A percentile compares a stretch with the other conserved stretches of the same genome.
Evolutionary conservation across 2,888 invertebrate genomes (phyloP).

Genomic region (Drosophila recens): DNA sequence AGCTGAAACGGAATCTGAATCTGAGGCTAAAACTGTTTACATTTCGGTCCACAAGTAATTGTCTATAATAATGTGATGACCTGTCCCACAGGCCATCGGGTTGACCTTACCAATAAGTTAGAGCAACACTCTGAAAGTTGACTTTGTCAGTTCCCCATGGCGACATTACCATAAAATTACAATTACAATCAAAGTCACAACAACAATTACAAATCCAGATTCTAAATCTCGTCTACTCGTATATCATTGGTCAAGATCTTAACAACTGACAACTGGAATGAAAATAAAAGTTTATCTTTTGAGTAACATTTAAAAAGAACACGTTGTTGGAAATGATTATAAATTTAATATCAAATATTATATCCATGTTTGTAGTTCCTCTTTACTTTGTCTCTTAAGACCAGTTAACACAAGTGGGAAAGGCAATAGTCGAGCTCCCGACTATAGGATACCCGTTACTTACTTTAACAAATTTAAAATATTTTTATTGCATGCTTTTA

Average conservation of each 20-base stretch:
- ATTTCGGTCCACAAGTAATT: slow-evolving; percentile 43
- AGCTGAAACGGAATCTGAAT: not conserved
- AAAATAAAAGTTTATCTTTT: too few species aligned
- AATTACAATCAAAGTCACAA: slow-evolving; percentile 15
- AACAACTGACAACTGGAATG: not conserved
- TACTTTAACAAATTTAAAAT: too few species aligned
- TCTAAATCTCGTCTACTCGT: not conserved
- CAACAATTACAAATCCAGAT: slow-evolving; percentile 3
- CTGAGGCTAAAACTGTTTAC: slow-evolving; percentile 25
- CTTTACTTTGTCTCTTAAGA: too few species aligned
- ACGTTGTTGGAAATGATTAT: too few species aligned
- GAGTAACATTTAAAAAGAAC: too few species aligned
- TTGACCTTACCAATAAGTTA: slow-evolving; percentile 15
- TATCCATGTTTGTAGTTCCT: too few species aligned
- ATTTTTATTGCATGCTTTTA: too few species aligned
- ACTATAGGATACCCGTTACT: too few species aligned
- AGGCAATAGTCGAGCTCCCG: too few species aligned
- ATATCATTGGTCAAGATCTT: not conserved
- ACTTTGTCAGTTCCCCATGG: not conserved
- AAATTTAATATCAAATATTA: too few species aligned
- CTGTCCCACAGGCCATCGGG: slow-evolving; percentile 26
- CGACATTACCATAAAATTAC: slow-evolving; percentile 13
- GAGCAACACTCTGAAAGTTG: slow-evolving; percentile 15
- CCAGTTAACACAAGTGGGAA: not conserved
- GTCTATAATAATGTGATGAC: slow-evolving; percentile 45